Base-by-base conservation (phyloP, 2,797 vertebrate species). In the Heteromormyrus szaboi region DNA sequence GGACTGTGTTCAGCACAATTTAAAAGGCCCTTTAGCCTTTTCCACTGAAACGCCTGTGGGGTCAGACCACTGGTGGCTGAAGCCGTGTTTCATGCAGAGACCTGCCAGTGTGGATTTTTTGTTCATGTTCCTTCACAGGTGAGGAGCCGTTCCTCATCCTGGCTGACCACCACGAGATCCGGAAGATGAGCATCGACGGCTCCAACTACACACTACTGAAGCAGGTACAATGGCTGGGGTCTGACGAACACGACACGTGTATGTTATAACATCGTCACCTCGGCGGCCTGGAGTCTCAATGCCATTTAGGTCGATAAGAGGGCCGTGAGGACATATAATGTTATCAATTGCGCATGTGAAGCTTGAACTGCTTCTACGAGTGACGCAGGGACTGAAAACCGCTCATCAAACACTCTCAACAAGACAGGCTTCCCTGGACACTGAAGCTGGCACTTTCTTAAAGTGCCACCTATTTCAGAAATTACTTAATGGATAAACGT, bases 121-220 rank as follows among this genome's bases (percentile, higher is more conserved):
- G 17, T 8, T 44, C 17, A 19, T 79, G 7, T 44, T 2, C 56
- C 87, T 65, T 89, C 94, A 94, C 95, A 99, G 99, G 95, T 92
- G 98, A 99, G 93, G 98, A 99, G 90, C 98, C 99, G 56, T 98
- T 99, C 93, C 96, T 99, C 92, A 98, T 99, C 92, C 97, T 99
- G 94, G 98, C 99, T 25, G 98, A 99, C 94, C 98, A 99, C 94
- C 98, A 99, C 90, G 98, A 99, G 94, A 99, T 99, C 93, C 96
- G 99, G 92, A 99, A 98, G 96, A 97, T 99, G 92, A 99, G 97
- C 91, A 97, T 98, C 25, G 98, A 99, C 92, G 99, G 99, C 91
- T 98, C 97, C 89, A 99, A 99, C 94, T 99, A 99, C 93, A 99
- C 98, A 91, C 97, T 99, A 92, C 93, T 99, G 93, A 99, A 99